phyloP scores from a whole-genome alignment of 2,113 vertebrate species.

The Nanorana parkeri region DNA sequence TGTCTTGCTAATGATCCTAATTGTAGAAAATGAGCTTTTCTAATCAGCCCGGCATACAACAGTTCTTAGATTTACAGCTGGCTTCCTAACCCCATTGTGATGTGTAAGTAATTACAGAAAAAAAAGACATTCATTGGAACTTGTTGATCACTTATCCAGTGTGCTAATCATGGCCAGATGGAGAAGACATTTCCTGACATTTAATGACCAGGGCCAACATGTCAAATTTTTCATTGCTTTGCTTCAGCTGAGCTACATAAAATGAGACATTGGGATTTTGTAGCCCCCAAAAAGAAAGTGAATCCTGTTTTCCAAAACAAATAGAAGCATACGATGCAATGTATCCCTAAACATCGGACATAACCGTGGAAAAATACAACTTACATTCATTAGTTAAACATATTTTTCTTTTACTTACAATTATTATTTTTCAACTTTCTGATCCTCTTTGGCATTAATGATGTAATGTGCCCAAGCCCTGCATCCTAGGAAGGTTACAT shows the following conservation, averaged over 20 bases:
- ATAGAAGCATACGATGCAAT: too few species aligned
- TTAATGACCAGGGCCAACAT: conserved; percentile 34
- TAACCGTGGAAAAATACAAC: too few species aligned
- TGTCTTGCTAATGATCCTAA: conserved; percentile 52
- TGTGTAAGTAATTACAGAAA: conserved; percentile 47
- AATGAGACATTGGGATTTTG: background rate
- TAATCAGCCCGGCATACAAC: conserved; percentile 37
- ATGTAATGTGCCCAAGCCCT: too few species aligned
- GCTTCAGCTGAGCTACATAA: background rate
- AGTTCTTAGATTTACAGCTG: conserved; percentile 46
- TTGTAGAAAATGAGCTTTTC: conserved; percentile 52
- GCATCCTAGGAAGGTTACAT: too few species aligned
- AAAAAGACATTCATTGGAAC: conserved; percentile 35
- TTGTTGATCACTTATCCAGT: conserved; percentile 52
- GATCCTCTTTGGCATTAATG: too few species aligned
- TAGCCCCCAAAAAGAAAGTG: background rate
- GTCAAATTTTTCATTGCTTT: background rate
- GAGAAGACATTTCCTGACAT: conserved; percentile 47
- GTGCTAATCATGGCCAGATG: conserved; percentile 45
- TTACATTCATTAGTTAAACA: too few species aligned
- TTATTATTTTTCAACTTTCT: too few species aligned
- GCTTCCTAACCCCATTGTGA: conserved; percentile 35
- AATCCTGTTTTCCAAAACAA: too few species aligned
- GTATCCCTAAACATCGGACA: too few species aligned
- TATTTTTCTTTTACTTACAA: too few species aligned